Base-by-base conservation (phyloP, 2,888 invertebrate genomes). In the Pyrocoelia pectoralis region DNA sequence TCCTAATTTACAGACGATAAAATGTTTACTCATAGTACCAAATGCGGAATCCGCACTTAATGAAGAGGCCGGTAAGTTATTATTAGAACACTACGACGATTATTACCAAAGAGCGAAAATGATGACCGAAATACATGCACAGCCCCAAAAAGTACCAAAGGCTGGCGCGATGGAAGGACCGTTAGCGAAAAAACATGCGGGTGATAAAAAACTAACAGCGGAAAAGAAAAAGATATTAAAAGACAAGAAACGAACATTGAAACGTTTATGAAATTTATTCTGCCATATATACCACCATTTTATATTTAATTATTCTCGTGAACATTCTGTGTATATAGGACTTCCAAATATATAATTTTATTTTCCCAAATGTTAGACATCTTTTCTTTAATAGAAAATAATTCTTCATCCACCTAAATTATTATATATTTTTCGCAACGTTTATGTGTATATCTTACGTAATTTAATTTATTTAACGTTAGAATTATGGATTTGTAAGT, bases 31-130 rank as follows among this genome's bases (percentile, higher is more conserved):
- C 72, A 97, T 98, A 82, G 95, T 95, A 79, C 97, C 97, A 78
- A 98, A 98, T 87, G 91, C 97, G 4, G 97, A 98, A 83, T 97
- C 97, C 60, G 97, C 97, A 72, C 87, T 98, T 73, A 98, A 98
- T 82, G 97, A 97, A 80, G 97, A 97, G 83, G 97, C 97, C 58
- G 97, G 97, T 13, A 95, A 95, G 83, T 85, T 98, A 80, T 84
- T 98, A 70, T 85, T 95, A 73, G 96, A 96, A 83, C 91, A 91
- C 76, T 98, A 98, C 82, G 93, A 94, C 80, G 94, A 94, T 81
- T 98, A 97, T 84, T 95, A 89, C 65, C 88, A 89, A 78, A 84
- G 94, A 76, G 95, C 95, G 29, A 90, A 90, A 82, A 91, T 95
- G 90, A 93, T 93, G 89, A 94, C 94, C 43, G 94, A 95, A 84